These are phyloP conservation scores for Lota lota DNA, from an alignment of 2,113 vertebrate genomes.

Conservation along the genomic window DNA sequence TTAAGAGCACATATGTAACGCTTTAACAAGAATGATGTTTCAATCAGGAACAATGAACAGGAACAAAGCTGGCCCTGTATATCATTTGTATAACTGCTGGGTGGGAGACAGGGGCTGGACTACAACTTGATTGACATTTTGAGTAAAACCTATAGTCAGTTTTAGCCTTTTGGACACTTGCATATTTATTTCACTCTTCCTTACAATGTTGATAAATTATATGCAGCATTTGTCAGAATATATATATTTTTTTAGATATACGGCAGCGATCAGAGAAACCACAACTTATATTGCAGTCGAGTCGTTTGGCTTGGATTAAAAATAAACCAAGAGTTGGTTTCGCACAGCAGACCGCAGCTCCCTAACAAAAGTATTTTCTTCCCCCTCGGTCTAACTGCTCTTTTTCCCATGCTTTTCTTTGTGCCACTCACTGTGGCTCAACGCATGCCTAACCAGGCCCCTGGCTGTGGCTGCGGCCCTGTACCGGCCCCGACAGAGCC, in stretches of 20 bases:
- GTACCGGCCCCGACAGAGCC: slow-evolving; percentile 43
- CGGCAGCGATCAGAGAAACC: background rate
- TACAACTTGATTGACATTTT: background rate
- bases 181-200: background rate
- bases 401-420: slow-evolving; percentile 69
- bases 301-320: background rate
- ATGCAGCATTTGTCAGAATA: no score
- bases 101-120: background rate
- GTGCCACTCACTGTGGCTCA: slow-evolving; percentile 53
- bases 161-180: background rate
- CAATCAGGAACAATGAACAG: background rate
- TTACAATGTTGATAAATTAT: background rate
- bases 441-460: slow-evolving; percentile 65
- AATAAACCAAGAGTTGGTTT: slow-evolving; percentile 1
- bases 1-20: slow-evolving; percentile 15
- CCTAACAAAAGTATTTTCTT: background rate
- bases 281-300: background rate
- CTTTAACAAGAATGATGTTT: background rate
- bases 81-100: background rate
- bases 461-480: slow-evolving; percentile 48
- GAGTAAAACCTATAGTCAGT: background rate
- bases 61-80: background rate
- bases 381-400: slow-evolving; percentile 33
- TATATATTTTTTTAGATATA: no score
- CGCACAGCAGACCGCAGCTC: background rate